Base-by-base conservation (phyloP, 2,113 vertebrate species). In the Bubo bubo region DNA sequence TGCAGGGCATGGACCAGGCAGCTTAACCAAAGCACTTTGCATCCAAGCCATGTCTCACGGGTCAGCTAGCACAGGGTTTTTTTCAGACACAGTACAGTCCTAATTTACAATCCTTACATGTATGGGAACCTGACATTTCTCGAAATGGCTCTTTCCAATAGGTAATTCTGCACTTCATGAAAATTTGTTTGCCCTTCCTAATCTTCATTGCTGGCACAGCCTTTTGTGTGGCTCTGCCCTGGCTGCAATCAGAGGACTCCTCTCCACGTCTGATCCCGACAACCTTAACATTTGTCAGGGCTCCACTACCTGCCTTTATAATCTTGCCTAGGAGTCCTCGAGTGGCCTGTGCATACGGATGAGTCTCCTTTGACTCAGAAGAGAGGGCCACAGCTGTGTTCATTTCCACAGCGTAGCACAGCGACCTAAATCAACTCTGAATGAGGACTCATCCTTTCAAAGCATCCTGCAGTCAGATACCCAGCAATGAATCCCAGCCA, bases 261-360 rank as follows among this genome's bases (percentile, higher is more conserved):
- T 45, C 90, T 88, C 60, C 55, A 74, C 0, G n/a, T 86, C 84
- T 95, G 84, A 88, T 91, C 75, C 71, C 3, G 1, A 73, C 91
- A 74, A 47, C 95, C 91, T 66, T 35, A 73, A 70, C 95, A 91
- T 91, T 95, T 91, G 95, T 95, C 83, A 95, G 87, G 34, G 95
- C 87, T 73, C 79, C 1, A 1, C 32, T 45, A 50, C 66, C 87
- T 79, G 84, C 79, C 75, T 82, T 88, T 93, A 70, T 86, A 50
- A 82, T 88, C 90, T 86, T 28, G 45, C 60, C 39, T 8, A 12
- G 59, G 84, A 88, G 79, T 93, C 71, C 70, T 73, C 4, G 7
- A 60, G 64, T 41, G 43, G 64, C 50, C 89, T 41, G 30, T 85
- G 95, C 89, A 47, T 77, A 74, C 11, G 35, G 89, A 85, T 92